Evolutionary conservation across 2,888 invertebrate genomes (phyloP).

Genomic region (Nipponacmea schrenckii): DNA sequence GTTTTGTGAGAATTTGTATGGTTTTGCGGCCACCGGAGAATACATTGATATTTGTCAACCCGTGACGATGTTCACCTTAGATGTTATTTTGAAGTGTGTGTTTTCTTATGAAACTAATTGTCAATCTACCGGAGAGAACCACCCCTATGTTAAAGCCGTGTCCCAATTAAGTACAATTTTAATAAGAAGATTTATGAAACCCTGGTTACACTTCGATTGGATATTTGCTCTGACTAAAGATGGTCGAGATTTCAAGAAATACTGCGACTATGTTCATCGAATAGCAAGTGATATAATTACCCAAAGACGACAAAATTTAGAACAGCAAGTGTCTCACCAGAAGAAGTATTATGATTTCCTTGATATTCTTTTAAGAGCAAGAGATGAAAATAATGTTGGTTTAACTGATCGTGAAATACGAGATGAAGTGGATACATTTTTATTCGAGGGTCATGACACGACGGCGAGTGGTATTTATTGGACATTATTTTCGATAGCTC

Average conservation of each 20-base stretch:
- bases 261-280: background rate
- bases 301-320: background rate
- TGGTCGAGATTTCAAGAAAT: background rate
- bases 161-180: background rate
- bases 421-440: conserved; percentile 16
- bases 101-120: conserved; percentile 48
- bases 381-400: background rate
- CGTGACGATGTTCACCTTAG: conserved; percentile 41
- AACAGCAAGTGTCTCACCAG: background rate
- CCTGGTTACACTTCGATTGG: background rate
- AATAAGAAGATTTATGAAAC: background rate
- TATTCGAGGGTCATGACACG: conserved; percentile 54
- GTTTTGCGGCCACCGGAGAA: conserved; percentile 29
- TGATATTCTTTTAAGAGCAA: background rate
- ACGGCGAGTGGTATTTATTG: conserved; percentile 49
- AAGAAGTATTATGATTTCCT: background rate
- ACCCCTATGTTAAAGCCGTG: background rate
- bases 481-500: conserved; percentile 44
- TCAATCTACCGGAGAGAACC: conserved; percentile 37
- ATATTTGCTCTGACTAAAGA: background rate
- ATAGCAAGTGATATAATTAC: background rate
- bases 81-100: conserved; percentile 52
- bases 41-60: conserved; percentile 41
- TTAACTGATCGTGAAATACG: background rate
- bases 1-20: conserved; percentile 34